These are phyloP conservation scores for Clepsis dumicolana DNA, from an alignment of 2,888 invertebrate genomes.

Conservation along the genomic window DNA sequence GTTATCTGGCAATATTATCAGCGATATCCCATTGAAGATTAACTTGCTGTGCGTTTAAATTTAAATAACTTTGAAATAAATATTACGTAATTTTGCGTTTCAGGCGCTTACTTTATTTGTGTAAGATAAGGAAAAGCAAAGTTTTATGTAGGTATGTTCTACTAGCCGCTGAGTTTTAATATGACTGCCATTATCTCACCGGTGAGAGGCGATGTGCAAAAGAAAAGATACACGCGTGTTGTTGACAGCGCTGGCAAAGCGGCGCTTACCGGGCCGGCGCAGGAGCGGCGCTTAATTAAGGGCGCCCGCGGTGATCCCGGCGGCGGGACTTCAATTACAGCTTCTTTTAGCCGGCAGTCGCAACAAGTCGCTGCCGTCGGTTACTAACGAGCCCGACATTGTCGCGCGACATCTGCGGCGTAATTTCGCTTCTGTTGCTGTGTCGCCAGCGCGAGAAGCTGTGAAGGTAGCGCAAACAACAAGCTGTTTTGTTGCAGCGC, in stretches of 20 bases:
- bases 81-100: no score
- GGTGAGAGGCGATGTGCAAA: background rate
- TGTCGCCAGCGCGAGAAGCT: background rate
- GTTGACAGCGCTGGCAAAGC: background rate
- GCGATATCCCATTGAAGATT: background rate
- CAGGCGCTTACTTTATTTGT: no score
- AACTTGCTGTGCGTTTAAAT: background rate
- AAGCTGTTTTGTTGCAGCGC: background rate
- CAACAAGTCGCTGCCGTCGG: slow-evolving; percentile 10
- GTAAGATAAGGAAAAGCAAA: no score
- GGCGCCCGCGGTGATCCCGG: slow-evolving; percentile 9
- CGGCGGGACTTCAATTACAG: background rate
- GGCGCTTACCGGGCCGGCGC: background rate
- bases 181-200: no score
- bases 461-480: background rate
- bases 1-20: background rate
- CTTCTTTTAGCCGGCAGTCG: slow-evolving; percentile 6
- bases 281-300: background rate
- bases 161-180: no score
- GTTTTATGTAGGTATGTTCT: no score
- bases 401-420: slow-evolving; percentile 9
- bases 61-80: no score
- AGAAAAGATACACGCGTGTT: background rate
- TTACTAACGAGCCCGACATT: slow-evolving; percentile 17
- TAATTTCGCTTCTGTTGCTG: background rate